Evolutionary conservation across 2,888 invertebrate genomes (phyloP), one percentile per base, ranked within the genome.

Genomic region (Pediacus dermestoides): DNA sequence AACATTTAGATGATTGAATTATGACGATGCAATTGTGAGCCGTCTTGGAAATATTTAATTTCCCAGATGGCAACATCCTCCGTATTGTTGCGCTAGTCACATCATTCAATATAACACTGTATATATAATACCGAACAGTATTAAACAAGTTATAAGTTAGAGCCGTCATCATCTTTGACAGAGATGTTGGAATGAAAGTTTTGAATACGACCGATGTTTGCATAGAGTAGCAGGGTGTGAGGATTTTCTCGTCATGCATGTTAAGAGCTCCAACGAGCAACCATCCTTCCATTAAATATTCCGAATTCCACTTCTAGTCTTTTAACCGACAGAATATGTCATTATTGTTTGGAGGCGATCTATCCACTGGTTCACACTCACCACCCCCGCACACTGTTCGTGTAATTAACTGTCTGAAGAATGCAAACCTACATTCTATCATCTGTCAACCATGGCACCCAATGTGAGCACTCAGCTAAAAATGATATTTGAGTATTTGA

Each of bases 391-490:
- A 9, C 23, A 23, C 23, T 23, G 10, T 3, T 23, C 44, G 47
- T 36, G 48, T 35, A 35, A 35, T 35, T 28, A 35, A 44, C 35
- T 35, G 35, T 13, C 28, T 10, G 16, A 27, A 35, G 10, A 26
- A 25, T 35, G 35, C 25, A 23, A 35, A 25, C 35, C 35, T 27
- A 35, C 25, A 26, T 22, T 35, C 35, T 8, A 35, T 35, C 35
- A 35, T 35, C 16, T 15, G 22, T 25, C 18, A 12, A 11, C 18
- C 23, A 16, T 16, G n/a, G n/a, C n/a, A n/a, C n/a, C n/a, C n/a
- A n/a, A n/a, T n/a, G n/a, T n/a, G 8, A 12, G 10, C 15, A 35
- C 10, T 22, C 23, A 10, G n/a, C 23, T 23, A 23, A 23, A 23
- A 23, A n/a, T 23, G 23, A 23, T 23, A 23, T 10, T 23, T 23